Base-by-base conservation (phyloP, 2,797 vertebrate species). In the Danio choprae region DNA sequence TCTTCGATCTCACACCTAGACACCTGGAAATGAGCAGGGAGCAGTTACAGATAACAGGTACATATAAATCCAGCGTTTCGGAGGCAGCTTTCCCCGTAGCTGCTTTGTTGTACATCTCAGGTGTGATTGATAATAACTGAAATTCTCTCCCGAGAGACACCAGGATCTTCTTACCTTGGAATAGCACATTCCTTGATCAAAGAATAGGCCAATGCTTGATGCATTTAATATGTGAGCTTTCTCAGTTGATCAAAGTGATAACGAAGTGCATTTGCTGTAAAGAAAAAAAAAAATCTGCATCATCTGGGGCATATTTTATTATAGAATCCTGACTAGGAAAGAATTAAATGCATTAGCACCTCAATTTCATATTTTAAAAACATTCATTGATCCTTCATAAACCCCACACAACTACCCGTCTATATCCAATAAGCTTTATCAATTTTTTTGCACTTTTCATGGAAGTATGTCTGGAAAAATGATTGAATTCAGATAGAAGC, bases 71-170 rank as follows among this genome's bases (percentile, higher is more conserved):
- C 56, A 50, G 36, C 41, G 29, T 63, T 75, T 63, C 73, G 50
- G 43, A 62, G 18, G 53, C 41, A 40, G 18, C 46, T 51, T 51
- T 79, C 13, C 38, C 12, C 38, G 41, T 60, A 13, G 36, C 55
- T 70, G 12, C 56, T 48, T 79, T 51, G 44, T 69, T 53, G 44
- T 43, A 51, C 9, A 1, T 79, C 36, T 79, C 51, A 36, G 67
- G 18, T 79, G 77, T 60, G 56, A 70, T 79, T 53, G 77, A 70
- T 70, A 79, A 55, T 41, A 50, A 79, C 65, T 62, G 36, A 70
- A 70, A 51, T 78, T 62, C 46, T 62, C 58, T 79, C 56, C 67
- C 77, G 29, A 13, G 55, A 79, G 67, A 62, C 46, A 8, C 2
- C 1, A 43, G 29, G 51, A 70, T 59, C 38, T 20, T 78, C 56